Base-by-base conservation (phyloP, 2,888 invertebrate species). In the Mongoloraphidia duomilia region DNA sequence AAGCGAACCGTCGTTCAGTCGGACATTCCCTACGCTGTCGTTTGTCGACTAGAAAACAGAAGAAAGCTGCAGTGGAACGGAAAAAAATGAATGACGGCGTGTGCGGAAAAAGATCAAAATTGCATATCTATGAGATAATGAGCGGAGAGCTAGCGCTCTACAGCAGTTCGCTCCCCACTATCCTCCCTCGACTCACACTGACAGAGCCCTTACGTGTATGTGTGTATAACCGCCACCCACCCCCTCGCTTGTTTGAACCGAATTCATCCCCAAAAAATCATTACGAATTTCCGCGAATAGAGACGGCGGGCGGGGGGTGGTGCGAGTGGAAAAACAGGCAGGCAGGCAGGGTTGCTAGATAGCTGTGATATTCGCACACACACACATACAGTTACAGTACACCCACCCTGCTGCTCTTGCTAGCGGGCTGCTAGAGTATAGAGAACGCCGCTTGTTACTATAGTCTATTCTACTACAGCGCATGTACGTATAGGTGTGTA, bases 241-340 rank as follows among this genome's bases (percentile, higher is more conserved):
- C 71, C 54, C 55, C 59, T 58, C 54, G 58, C 61, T 57, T 55
- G 57, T 51, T 50, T 48, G 42, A 43, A 48, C 58, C 62, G 58
- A 80, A 80, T 80, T 80, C 81, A 79, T 80, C 80, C 80, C 82
- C 82, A 82, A 83, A 83, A 83, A 83, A 83, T 83, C 82, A 83
- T 83, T 83, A 83, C 82, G 81, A 81, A 73, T 73, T 74, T 74
- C 73, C 68, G 78, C 77, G 79, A 71, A 68, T 67, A 69, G 68
- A 78, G 70, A 68, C 67, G 69, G 69, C 69, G 69, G 76, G 77
- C 76, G 76, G 77, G 77, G 76, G 77, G 76, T 77, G 76, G 56
- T 55, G 57, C 33, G 46, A 43, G 37, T 45, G 14, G 45, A 13
- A 35, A 45, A 45, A 45, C 14, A 45, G 45, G 14, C n/a, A 35